Evolutionary conservation across 1,140 invertebrate species (phyloP).

Genomic region (Orchestia grillus): DNA sequence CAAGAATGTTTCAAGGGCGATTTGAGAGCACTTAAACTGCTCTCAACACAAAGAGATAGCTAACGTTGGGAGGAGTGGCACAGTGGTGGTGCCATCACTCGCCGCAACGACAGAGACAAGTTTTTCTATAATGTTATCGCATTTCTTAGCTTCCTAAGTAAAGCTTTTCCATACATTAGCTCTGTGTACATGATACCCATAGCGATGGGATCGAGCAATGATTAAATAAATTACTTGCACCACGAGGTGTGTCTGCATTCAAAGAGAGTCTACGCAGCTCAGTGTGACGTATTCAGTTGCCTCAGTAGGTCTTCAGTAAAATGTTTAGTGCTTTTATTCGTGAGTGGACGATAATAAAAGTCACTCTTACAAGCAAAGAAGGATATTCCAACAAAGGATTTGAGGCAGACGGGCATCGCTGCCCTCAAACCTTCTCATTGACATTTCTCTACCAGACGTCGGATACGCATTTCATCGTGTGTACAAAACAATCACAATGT

Average conservation of each 20-base stretch:
- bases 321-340: background rate
- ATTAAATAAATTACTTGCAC: background rate
- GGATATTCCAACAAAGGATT: background rate
- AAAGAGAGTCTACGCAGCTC: background rate
- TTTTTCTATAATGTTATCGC: background rate
- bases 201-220: background rate
- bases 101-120: background rate
- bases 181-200: background rate
- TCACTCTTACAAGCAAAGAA: background rate
- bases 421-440: too few relatives aligned
- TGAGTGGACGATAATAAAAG: background rate
- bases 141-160: background rate
- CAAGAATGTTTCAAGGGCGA: background rate
- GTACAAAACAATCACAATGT: background rate
- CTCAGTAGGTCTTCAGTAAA: background rate
- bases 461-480: too few relatives aligned
- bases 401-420: background rate
- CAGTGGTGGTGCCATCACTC: background rate
- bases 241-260: background rate
- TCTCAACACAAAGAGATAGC: background rate
- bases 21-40: background rate
- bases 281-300: background rate
- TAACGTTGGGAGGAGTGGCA: background rate
- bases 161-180: background rate
- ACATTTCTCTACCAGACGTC: too few relatives aligned